A percentile compares a stretch with the other conserved stretches of the same genome.
Evolutionary conservation across 2,113 vertebrate genomes (phyloP).

Genomic region (Notarius quadriscutis): DNA sequence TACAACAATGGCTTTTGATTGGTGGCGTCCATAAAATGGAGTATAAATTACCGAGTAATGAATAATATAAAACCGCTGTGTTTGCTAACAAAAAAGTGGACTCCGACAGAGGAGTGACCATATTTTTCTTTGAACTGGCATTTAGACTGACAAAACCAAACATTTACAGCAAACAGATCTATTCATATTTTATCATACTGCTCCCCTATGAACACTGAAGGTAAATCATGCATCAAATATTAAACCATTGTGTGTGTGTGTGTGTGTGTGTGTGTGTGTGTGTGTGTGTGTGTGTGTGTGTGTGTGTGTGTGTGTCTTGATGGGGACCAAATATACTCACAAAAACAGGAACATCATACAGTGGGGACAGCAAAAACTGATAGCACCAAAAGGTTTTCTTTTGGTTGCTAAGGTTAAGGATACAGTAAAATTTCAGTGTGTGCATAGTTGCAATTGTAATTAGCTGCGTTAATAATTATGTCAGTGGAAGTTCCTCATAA

Average conservation of each 20-base stretch:
- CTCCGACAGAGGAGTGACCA: constrained; percentile 44
- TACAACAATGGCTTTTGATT: constrained; percentile 62
- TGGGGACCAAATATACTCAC: background rate
- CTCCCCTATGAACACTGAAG: constrained; percentile 59
- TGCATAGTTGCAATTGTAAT: background rate
- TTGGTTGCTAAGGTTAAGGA: background rate
- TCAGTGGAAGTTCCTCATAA: background rate
- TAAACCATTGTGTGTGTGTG: constrained; percentile 49
- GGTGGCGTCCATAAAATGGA: constrained; percentile 56
- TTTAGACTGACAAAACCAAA: constrained; percentile 67
- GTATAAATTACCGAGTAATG: constrained; percentile 58
- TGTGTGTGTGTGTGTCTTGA: background rate
- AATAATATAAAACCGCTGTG: constrained; percentile 63
- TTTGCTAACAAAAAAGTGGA: constrained; percentile 58
- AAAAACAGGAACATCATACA: background rate
- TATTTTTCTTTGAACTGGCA: constrained; percentile 62
- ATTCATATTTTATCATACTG: constrained; percentile 67
- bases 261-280: constrained; percentile 32
- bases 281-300: constrained; percentile 38
- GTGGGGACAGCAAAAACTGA: background rate
- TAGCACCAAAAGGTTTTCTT: background rate
- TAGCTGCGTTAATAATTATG: background rate
- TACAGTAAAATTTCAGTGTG: background rate
- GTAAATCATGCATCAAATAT: constrained; percentile 66
- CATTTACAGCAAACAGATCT: constrained; percentile 57